phyloP scores from a whole-genome alignment of 2,113 vertebrate genomes.

The Solenodon paradoxus region DNA sequence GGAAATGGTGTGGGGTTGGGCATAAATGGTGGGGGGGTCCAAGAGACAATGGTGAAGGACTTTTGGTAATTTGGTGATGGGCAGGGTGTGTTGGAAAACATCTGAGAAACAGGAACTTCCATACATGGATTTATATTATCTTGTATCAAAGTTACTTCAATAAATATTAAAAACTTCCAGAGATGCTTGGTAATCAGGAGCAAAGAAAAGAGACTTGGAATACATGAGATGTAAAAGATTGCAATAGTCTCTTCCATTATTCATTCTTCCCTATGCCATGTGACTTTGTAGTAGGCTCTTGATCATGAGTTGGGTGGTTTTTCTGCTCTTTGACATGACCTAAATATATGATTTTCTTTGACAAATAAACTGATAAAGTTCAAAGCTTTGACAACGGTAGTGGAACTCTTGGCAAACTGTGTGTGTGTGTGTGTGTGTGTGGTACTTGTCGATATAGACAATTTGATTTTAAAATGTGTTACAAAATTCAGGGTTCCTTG shows the following conservation, averaged over 20 bases:
- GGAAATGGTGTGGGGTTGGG: too few species aligned
- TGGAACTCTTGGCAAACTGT: not conserved
- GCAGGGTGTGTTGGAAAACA: too few species aligned
- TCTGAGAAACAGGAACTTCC: too few species aligned
- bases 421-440: accelerated
- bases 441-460: not conserved
- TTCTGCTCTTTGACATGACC: too few species aligned
- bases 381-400: not conserved
- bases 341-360: not conserved
- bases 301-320: not conserved
- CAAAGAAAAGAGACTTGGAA: not conserved
- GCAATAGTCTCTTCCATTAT: too few species aligned
- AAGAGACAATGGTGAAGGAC: too few species aligned
- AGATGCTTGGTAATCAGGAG: not conserved
- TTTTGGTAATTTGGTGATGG: too few species aligned
- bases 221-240: not conserved
- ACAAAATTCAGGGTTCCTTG: not conserved
- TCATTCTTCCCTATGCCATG: not conserved
- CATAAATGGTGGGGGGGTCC: too few species aligned
- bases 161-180: too few species aligned
- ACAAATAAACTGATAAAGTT: not conserved
- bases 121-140: too few species aligned
- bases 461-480: not conserved
- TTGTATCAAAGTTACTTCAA: too few species aligned
- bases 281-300: not conserved